Evolutionary conservation across 2,888 invertebrate species (phyloP).

Genomic region (Diarsia rubi): DNA sequence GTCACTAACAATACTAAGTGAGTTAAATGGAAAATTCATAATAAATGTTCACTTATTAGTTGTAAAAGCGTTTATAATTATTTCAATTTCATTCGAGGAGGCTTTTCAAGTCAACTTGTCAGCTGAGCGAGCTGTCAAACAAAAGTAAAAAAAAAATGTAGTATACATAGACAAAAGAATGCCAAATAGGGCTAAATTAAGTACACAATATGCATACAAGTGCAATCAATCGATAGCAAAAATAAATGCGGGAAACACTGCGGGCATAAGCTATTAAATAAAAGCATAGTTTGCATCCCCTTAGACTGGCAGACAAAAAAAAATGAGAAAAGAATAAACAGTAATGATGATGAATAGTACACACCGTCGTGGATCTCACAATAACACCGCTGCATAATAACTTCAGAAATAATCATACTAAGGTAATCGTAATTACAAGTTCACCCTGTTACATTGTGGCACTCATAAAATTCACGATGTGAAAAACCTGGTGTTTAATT

Average conservation of each 20-base stretch:
- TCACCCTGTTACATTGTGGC: not conserved
- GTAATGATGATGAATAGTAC: not conserved
- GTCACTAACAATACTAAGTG: conserved; percentile 57
- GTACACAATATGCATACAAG: no score
- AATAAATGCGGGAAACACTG: no score
- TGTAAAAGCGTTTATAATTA: conserved; percentile 59
- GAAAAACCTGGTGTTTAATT: conserved; percentile 17
- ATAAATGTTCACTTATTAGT: conserved; percentile 63
- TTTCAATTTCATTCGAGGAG: conserved; percentile 27
- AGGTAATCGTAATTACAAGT: no score
- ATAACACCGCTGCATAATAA: not conserved
- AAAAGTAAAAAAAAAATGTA: not conserved
- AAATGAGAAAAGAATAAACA: not conserved
- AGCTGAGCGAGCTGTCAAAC: conserved; percentile 37
- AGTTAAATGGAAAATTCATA: conserved; percentile 72
- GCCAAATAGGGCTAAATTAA: no score
- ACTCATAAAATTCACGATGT: not conserved
- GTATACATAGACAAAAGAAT: no score
- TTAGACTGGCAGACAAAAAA: not conserved
- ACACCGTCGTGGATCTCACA: not conserved
- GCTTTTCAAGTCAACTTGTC: conserved; percentile 38
- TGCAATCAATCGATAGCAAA: no score
- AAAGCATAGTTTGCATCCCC: not conserved
- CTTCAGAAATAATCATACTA: not conserved
- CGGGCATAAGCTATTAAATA: no score